Evolutionary conservation across 2,797 vertebrate species (phyloP).

Genomic region (Okamejei kenojei): DNA sequence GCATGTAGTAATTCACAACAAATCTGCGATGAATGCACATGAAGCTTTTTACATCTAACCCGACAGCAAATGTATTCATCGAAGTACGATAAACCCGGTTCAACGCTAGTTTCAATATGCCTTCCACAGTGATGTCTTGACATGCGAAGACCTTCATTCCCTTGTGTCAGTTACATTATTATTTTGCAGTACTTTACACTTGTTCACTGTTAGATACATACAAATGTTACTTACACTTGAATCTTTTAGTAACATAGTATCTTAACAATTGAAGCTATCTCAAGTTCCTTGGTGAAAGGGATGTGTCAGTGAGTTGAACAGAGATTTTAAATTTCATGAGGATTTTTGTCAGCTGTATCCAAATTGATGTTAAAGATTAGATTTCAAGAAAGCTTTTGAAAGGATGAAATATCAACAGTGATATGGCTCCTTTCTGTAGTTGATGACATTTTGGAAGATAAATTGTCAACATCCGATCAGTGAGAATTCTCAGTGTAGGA

Average conservation of each 20-base stretch:
- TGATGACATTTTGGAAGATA: not conserved
- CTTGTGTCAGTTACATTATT: no score
- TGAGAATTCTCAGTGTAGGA: not conserved
- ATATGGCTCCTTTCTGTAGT: not conserved
- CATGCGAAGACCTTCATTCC: no score
- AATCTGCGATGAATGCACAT: not conserved
- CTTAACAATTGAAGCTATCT: not conserved
- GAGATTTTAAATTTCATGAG: not conserved
- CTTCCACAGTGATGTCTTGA: not conserved
- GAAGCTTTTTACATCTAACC: not conserved
- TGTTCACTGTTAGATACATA: no score
- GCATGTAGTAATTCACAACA: not conserved
- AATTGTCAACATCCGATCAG: not conserved
- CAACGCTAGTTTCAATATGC: not conserved
- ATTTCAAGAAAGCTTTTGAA: not conserved
- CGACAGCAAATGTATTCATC: not conserved
- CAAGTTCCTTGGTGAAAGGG: not conserved
- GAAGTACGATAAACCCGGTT: not conserved
- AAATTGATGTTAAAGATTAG: not conserved
- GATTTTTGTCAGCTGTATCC: not conserved
- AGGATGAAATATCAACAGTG: not conserved
- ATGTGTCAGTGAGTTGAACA: not conserved
- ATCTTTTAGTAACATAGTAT: not conserved
- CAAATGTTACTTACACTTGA: not conserved
- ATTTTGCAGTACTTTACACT: no score